Percentiles rank a stretch among this genome's conserved stretches.
These are phyloP conservation scores for Dreissena polymorpha DNA, from an alignment of 1,140 invertebrate species.

Conservation along the genomic window DNA sequence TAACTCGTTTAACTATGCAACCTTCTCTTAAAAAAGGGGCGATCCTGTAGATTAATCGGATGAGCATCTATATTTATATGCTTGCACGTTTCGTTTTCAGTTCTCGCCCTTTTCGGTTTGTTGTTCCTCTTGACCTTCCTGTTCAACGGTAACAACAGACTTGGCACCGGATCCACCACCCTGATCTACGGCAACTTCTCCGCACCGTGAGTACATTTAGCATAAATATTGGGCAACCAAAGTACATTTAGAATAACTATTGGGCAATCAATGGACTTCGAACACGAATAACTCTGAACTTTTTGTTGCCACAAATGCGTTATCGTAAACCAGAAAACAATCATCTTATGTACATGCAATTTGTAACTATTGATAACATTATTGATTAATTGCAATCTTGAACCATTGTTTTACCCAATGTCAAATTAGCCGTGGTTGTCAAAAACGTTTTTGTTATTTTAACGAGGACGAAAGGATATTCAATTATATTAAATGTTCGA, in stretches of 20 bases:
- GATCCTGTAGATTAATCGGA: too few relatives aligned
- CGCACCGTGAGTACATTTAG: conserved; percentile 28
- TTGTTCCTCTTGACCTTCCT: conserved; percentile 12
- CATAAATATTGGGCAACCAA: background rate
- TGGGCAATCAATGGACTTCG: background rate
- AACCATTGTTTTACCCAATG: too few relatives aligned
- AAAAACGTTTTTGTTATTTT: too few relatives aligned
- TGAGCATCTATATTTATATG: too few relatives aligned
- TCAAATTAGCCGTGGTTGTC: too few relatives aligned
- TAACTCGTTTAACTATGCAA: too few relatives aligned
- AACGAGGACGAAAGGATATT: too few relatives aligned
- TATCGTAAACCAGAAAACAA: conserved; percentile 4
- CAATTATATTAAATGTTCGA: too few relatives aligned
- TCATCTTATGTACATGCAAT: background rate
- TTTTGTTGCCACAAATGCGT: background rate
- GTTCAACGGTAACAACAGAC: conserved; percentile 1
- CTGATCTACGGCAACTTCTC: conserved; percentile 37
- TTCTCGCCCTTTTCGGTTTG: conserved; percentile 15
- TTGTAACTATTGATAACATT: background rate
- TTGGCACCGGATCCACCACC: conserved; percentile 17
- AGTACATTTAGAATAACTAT: background rate
- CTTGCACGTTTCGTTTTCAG: background rate
- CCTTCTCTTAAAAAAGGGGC: too few relatives aligned
- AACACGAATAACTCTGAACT: background rate
- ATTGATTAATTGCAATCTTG: too few relatives aligned